These are phyloP conservation scores for Ptychoptera contaminata DNA, from an alignment of 2,888 invertebrate species.

Conservation along the genomic window DNA sequence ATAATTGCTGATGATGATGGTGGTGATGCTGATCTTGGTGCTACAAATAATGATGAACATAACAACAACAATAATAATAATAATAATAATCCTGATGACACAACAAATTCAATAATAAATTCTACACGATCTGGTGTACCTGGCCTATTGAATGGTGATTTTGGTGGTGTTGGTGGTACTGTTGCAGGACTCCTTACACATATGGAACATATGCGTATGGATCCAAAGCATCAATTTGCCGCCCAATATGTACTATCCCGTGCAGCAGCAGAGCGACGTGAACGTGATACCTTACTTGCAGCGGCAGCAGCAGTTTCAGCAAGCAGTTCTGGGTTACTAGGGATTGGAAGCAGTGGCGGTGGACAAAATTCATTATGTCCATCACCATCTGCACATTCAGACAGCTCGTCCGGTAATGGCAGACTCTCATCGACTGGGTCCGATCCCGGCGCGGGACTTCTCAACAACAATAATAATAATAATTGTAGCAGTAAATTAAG, in stretches of 20 bases:
- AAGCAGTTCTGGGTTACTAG: constrained; percentile 41
- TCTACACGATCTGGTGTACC: constrained; percentile 6
- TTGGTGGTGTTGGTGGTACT: constrained; percentile 6
- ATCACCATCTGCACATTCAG: constrained; percentile 73
- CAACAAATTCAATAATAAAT: too few species aligned
- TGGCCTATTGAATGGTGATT: not conserved
- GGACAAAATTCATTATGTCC: constrained; percentile 53
- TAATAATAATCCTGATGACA: too few species aligned
- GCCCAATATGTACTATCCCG: constrained; percentile 83
- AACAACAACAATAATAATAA: too few species aligned
- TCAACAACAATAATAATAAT: constrained; percentile 49
- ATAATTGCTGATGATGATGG: too few species aligned
- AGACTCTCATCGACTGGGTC: constrained; percentile 66
- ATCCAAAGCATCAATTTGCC: constrained; percentile 89
- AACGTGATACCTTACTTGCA: constrained; percentile 58
- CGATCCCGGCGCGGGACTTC: constrained; percentile 41
- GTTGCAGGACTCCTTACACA: constrained; percentile 73
- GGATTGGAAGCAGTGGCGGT: constrained; percentile 29
- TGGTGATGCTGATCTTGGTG: too few species aligned
- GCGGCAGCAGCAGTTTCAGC: constrained; percentile 48
- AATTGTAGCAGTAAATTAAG: constrained; percentile 43
- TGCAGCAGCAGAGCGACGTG: constrained; percentile 79
- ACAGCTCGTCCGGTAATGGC: constrained; percentile 69
- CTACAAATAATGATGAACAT: too few species aligned
- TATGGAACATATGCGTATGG: constrained; percentile 95